phyloP scores from a whole-genome alignment of 2,113 vertebrate species.

The Heliornis fulica region DNA sequence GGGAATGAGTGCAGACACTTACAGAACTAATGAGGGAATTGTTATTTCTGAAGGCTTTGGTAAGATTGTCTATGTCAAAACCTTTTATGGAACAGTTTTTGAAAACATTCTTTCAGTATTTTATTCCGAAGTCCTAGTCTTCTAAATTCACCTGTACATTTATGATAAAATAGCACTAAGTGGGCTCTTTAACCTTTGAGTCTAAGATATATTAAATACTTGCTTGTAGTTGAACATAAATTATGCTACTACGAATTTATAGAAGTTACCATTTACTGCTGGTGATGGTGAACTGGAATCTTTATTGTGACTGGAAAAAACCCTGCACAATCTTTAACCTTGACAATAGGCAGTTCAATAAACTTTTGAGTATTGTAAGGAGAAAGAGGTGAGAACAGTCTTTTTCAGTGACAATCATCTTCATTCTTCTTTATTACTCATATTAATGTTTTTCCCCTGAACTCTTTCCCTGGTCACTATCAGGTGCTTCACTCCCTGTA shows the following conservation, averaged over 20 bases:
- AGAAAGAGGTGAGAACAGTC: neutral
- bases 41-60: neutral
- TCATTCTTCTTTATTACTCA: neutral
- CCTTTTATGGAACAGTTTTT: neutral
- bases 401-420: neutral
- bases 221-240: neutral
- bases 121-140: neutral
- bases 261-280: neutral
- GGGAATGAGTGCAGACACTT: neutral
- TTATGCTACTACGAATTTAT: neutral
- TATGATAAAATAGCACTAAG: neutral
- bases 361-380: neutral
- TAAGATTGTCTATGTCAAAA: neutral
- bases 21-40: neutral
- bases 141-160: neutral
- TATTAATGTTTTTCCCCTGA: neutral
- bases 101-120: neutral
- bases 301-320: neutral
- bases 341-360: neutral
- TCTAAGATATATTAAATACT: neutral
- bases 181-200: neutral
- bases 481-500: neutral
- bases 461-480: neutral
- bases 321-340: accelerated
- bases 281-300: neutral